Conservation (phyloP, 2,888 invertebrate species). For the Empis livida region DNA sequence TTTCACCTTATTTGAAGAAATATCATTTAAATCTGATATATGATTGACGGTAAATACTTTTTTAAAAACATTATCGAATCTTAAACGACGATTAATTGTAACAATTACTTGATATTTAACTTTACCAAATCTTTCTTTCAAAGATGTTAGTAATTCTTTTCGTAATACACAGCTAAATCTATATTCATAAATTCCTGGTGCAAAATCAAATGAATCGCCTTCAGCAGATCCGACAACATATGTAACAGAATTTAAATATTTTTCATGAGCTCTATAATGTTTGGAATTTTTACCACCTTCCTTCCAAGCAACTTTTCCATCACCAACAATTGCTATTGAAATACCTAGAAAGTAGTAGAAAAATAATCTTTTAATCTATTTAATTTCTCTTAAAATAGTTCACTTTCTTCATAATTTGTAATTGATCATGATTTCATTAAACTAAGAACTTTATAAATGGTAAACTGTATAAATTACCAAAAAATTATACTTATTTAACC, state of each 20-base stretch:
- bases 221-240: conserved; percentile 30
- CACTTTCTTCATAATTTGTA: too few species aligned
- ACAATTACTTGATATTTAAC: conserved; percentile 66
- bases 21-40: too few species aligned
- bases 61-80: too few species aligned
- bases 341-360: too few species aligned
- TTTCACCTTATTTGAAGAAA: too few species aligned
- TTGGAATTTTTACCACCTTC: conserved; percentile 27
- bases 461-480: too few species aligned
- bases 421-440: too few species aligned
- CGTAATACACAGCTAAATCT: conserved; percentile 54
- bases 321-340: conserved; percentile 29
- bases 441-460: too few species aligned
- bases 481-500: too few species aligned
- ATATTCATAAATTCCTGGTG: conserved; percentile 51
- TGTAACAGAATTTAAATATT: conserved; percentile 26
- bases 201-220: conserved; percentile 54
- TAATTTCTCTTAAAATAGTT: too few species aligned
- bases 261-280: conserved; percentile 25
- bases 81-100: conserved; percentile 62
- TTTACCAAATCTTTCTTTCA: conserved; percentile 58
- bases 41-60: too few species aligned
- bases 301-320: conserved; percentile 31
- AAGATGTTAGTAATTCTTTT: conserved; percentile 56
- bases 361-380: too few species aligned